These are phyloP conservation scores for Ditula angustiorana DNA, from an alignment of 2,888 invertebrate genomes.

Conservation along the genomic window DNA sequence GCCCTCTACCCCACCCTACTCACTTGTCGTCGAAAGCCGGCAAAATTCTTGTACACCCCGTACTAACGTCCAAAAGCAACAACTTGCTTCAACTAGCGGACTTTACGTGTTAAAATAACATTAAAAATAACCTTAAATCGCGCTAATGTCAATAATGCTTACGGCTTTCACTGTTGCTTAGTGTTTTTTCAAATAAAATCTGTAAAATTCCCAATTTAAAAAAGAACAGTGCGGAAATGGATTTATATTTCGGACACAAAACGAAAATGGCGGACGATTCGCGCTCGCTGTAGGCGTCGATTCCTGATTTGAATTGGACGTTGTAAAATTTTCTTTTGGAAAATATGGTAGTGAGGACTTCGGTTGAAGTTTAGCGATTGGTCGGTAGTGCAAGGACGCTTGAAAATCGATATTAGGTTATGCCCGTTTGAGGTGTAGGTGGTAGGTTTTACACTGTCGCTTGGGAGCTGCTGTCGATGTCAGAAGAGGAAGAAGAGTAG, in stretches of 20 bases:
- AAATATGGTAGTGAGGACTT: slow-evolving; percentile 65
- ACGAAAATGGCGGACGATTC: slow-evolving; percentile 72
- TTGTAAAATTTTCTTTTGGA: slow-evolving; percentile 32
- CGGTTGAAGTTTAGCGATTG: slow-evolving; percentile 49
- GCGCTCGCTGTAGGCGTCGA: slow-evolving; percentile 53
- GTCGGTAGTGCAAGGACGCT: slow-evolving; percentile 60
- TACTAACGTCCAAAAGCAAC: slow-evolving; percentile 77
- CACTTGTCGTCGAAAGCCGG: slow-evolving; percentile 74
- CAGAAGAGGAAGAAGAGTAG: slow-evolving; percentile 75
- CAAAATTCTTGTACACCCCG: slow-evolving; percentile 79
- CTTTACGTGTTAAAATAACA: slow-evolving; percentile 48
- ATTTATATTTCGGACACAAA: slow-evolving; percentile 53
- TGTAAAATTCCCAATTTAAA: slow-evolving; percentile 42
- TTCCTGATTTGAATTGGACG: slow-evolving; percentile 51
- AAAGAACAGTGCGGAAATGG: slow-evolving; percentile 51
- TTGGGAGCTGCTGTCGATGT: slow-evolving; percentile 77
- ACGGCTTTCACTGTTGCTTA: slow-evolving; percentile 68
- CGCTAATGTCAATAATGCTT: slow-evolving; percentile 45
- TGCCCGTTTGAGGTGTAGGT: slow-evolving; percentile 46
- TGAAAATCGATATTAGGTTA: slow-evolving; percentile 67
- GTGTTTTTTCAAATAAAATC: slow-evolving; percentile 55
- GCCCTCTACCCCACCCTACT: slow-evolving; percentile 74
- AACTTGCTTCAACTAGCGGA: slow-evolving; percentile 61
- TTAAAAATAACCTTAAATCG: slow-evolving; percentile 42
- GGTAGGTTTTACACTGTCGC: slow-evolving; percentile 64